Percentiles rank a stretch among this genome's conserved stretches.
Evolutionary conservation across 2,888 invertebrate species (phyloP).

Genomic region (Thera obeliscata): DNA sequence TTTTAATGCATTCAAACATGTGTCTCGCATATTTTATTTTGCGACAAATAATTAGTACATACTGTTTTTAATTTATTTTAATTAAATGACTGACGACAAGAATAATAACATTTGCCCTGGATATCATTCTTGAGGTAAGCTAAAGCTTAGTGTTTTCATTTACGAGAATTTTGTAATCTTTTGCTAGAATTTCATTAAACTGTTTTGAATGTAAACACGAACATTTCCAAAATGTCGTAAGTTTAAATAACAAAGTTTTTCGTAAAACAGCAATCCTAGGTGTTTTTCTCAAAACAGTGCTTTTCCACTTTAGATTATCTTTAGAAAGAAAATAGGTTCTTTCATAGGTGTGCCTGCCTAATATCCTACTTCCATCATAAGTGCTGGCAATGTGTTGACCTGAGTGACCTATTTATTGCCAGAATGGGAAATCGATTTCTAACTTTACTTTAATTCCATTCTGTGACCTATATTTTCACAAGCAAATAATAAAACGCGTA

Average conservation of each 20-base stretch:
- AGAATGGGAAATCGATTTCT: conserved; percentile 17
- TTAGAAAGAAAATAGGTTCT: too few species aligned
- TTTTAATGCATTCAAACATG: conserved; percentile 19
- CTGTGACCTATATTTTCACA: conserved; percentile 15
- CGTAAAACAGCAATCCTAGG: too few species aligned
- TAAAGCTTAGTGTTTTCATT: conserved; percentile 38
- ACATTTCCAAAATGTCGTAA: conserved; percentile 1
- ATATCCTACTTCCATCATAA: not conserved
- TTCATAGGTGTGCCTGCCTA: not conserved
- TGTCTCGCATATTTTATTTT: conserved; percentile 18
- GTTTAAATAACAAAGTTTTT: not conserved
- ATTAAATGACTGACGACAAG: conserved; percentile 27
- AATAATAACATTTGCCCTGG: conserved; percentile 14
- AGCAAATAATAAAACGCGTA: not conserved
- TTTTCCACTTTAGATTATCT: not conserved
- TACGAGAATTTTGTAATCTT: not conserved
- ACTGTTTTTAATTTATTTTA: conserved; percentile 46
- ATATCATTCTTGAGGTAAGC: conserved; percentile 43
- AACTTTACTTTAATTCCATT: not conserved
- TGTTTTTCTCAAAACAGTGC: not conserved
- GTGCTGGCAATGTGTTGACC: conserved; percentile 27
- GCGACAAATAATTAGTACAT: conserved; percentile 8
- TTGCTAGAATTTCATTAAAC: conserved; percentile 11
- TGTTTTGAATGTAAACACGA: conserved; percentile 21
- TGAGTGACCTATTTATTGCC: conserved; percentile 37